phyloP scores from a whole-genome alignment of 2,797 vertebrate genomes.

The Anolis apletophallus region DNA sequence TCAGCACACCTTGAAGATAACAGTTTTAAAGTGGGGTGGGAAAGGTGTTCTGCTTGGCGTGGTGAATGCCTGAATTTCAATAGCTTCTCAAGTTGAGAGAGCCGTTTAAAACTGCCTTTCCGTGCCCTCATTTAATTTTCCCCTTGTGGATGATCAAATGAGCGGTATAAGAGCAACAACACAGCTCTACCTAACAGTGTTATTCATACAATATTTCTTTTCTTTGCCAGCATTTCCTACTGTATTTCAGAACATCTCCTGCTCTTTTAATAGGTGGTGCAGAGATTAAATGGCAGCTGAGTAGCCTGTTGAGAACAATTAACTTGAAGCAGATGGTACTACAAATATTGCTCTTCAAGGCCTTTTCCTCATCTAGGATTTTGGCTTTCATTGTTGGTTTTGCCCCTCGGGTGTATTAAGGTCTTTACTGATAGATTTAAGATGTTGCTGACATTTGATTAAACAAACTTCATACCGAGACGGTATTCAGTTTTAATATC shows the following conservation, averaged over 20 bases:
- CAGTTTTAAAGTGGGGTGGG: not conserved
- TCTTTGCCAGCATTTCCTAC: constrained; percentile 40
- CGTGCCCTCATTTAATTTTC: not conserved
- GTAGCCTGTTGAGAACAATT: constrained; percentile 67
- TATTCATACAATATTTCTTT: constrained; percentile 17
- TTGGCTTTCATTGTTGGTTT: constrained; percentile 58
- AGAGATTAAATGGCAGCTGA: constrained; percentile 56
- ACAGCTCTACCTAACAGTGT: not conserved
- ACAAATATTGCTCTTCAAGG: constrained; percentile 48
- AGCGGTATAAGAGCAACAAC: constrained; percentile 14
- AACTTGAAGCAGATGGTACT: constrained; percentile 64
- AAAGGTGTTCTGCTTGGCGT: not conserved
- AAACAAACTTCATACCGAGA: constrained; percentile 61
- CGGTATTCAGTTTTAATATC: constrained; percentile 64
- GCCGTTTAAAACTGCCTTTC: not conserved
- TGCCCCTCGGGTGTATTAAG: constrained; percentile 59
- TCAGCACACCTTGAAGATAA: not conserved
- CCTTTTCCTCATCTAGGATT: constrained; percentile 53
- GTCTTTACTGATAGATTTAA: constrained; percentile 67
- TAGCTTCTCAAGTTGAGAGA: not conserved
- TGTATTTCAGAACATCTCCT: not conserved
- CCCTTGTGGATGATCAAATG: constrained; percentile 19
- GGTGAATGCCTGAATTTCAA: not conserved
- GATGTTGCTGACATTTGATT: constrained; percentile 68
- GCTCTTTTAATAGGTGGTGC: constrained; percentile 51